Base-by-base conservation (phyloP, 35 echinoderm and acorn worm species). In the Ptychodera flava region DNA sequence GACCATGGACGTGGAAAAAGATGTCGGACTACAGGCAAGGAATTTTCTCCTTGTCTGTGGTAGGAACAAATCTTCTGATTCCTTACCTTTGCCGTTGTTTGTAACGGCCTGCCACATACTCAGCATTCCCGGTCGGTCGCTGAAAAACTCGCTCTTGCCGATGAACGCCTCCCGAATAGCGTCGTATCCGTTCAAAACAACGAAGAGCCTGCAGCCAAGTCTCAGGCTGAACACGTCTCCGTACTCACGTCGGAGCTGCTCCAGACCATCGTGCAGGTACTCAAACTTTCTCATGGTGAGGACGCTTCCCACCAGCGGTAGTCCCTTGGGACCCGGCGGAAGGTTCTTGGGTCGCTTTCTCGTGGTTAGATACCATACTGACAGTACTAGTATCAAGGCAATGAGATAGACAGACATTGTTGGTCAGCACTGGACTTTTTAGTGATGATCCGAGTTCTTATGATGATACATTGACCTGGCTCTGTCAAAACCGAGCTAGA, bases 271-370 rank as follows among this genome's bases (percentile, higher is more conserved):
- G 33, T 95, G 90, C 82, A 91, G 89, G 76, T 88, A 78, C 31
- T 84, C 76, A 80, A 84, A 91, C 16, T 82, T 88, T 75, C 76
- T 86, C 0, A 33, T 34, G 33, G 84, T 80, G 34, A 97, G 83
- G 80, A 97, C 82, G 83, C 93, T 93, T n/a, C 94, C 94, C 16
- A 97, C 64, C 1, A 97, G 1, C 15, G 94, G 94, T 28, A 97
- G 53, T 35, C 94, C 94, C 16, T 16, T 34, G 12, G 94, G 94
- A 6, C 94, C 94, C 1, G 82, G 75, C n/a, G 94, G 94, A 16
- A 93, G 80, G 37, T 86, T 75, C 10, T 22, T 38, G 31, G 78
- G 79, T 36, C 82, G 33, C 28, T 64, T 22, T 64, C n/a, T n/a
- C n/a, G n/a, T n/a, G n/a, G n/a, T n/a, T n/a, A n/a, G n/a, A n/a